Evolutionary conservation across 2,888 invertebrate genomes (phyloP).

Genomic region (Epinotia nisella): DNA sequence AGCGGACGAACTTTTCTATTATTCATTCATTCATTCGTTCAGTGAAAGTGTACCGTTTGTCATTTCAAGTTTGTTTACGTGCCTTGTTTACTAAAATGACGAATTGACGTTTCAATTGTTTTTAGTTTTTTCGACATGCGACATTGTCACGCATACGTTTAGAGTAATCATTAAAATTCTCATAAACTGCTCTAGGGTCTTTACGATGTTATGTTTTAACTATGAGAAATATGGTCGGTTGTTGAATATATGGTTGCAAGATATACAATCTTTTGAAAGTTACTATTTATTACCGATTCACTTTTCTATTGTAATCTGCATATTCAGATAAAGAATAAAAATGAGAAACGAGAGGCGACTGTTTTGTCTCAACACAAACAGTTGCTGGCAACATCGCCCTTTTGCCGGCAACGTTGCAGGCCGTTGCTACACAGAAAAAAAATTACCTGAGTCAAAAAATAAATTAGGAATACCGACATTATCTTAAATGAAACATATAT

Average conservation of each 20-base stretch:
- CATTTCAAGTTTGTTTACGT: constrained; percentile 73
- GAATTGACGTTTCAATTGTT: constrained; percentile 33
- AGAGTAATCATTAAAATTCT: neutral
- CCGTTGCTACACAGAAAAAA: too few species aligned
- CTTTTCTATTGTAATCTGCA: constrained; percentile 10
- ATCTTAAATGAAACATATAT: too few species aligned
- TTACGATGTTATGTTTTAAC: neutral
- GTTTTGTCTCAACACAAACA: too few species aligned
- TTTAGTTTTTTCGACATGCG: constrained; percentile 28
- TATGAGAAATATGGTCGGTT: neutral
- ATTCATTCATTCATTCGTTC: constrained; percentile 62
- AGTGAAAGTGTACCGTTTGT: constrained; percentile 76
- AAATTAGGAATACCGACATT: too few species aligned
- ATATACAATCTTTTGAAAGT: neutral
- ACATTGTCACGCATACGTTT: constrained; percentile 30
- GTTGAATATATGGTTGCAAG: neutral
- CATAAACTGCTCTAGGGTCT: neutral
- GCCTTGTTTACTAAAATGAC: constrained; percentile 61
- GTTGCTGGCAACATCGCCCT: too few species aligned
- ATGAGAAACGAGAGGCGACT: neutral
- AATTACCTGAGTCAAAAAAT: too few species aligned
- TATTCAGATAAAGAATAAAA: constrained; percentile 1
- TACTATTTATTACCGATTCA: neutral
- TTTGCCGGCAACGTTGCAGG: too few species aligned
- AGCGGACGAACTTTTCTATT: constrained; percentile 61